A percentile compares a stretch with the other conserved stretches of the same genome.
Evolutionary conservation across 2,797 vertebrate genomes (phyloP).

Genomic region (Lepilemur septentrionalis): DNA sequence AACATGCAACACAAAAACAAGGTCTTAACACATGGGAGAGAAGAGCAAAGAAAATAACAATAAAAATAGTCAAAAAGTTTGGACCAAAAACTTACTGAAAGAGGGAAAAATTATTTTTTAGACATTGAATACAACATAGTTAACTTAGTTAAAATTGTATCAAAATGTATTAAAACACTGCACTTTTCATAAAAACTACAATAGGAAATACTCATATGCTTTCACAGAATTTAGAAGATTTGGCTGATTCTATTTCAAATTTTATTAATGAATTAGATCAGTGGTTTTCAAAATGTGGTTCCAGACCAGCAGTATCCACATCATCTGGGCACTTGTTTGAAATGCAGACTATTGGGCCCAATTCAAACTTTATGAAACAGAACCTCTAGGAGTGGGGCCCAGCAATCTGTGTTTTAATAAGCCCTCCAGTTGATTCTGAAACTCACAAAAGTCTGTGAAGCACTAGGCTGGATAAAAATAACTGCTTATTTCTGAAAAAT

Average conservation of each 20-base stretch:
- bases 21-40: conserved; percentile 82
- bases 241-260: background rate
- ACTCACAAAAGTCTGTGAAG: background rate
- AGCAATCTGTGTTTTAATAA: conserved; percentile 28
- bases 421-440: background rate
- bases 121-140: conserved; percentile 48
- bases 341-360: background rate
- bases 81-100: conserved; percentile 66
- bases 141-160: conserved; percentile 31
- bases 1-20: conserved; percentile 88
- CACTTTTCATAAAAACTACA: conserved; percentile 49
- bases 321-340: background rate
- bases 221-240: conserved; percentile 43
- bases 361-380: background rate
- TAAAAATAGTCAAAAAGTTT: conserved; percentile 74
- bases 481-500: conserved; percentile 23
- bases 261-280: background rate
- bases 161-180: conserved; percentile 22
- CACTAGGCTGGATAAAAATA: conserved; percentile 37
- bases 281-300: background rate
- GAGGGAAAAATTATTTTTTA: conserved; percentile 61
- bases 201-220: background rate
- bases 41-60: conserved; percentile 78
- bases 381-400: background rate
- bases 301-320: background rate